These are phyloP conservation scores for Craterocephalus amniculus DNA, from an alignment of 2,797 vertebrate genomes.

Conservation along the genomic window DNA sequence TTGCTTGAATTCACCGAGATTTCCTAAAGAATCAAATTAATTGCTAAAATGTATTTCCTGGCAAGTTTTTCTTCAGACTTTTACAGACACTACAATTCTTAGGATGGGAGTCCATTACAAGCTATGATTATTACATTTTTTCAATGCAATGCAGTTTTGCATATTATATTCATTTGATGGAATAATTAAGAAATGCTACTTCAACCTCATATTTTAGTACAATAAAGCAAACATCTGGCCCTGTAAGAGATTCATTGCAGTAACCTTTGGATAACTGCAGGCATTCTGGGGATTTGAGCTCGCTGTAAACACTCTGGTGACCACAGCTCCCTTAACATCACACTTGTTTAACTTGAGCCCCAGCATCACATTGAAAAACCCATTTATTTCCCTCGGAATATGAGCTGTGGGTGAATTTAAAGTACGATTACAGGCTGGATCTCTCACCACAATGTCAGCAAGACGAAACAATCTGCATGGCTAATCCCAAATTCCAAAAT, in stretches of 20 bases:
- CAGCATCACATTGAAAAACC: constrained; percentile 9
- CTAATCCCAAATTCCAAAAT: constrained; percentile 28
- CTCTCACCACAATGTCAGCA: constrained; percentile 34
- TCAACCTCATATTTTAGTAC: constrained; percentile 19
- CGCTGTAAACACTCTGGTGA: constrained; percentile 39
- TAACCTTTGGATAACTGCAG: not conserved
- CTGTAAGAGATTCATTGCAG: constrained; percentile 1
- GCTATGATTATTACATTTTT: not conserved
- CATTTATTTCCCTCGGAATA: constrained; percentile 40
- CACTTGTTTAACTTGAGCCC: constrained; percentile 33
- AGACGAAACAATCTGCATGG: constrained; percentile 12
- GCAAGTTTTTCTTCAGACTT: no score
- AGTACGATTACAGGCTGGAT: constrained; percentile 35
- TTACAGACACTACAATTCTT: not conserved
- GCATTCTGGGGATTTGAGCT: constrained; percentile 14
- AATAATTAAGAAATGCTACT: constrained; percentile 2
- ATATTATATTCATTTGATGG: not conserved
- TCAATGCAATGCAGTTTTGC: not conserved
- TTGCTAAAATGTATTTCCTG: no score
- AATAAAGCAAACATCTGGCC: not conserved
- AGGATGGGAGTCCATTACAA: not conserved
- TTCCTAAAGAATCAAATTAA: no score
- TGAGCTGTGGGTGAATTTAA: constrained; percentile 31
- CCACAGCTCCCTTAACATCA: constrained; percentile 38
- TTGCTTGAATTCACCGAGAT: no score